These are phyloP conservation scores for Cephus runcator DNA, from an alignment of 2,888 invertebrate species.

Conservation along the genomic window DNA sequence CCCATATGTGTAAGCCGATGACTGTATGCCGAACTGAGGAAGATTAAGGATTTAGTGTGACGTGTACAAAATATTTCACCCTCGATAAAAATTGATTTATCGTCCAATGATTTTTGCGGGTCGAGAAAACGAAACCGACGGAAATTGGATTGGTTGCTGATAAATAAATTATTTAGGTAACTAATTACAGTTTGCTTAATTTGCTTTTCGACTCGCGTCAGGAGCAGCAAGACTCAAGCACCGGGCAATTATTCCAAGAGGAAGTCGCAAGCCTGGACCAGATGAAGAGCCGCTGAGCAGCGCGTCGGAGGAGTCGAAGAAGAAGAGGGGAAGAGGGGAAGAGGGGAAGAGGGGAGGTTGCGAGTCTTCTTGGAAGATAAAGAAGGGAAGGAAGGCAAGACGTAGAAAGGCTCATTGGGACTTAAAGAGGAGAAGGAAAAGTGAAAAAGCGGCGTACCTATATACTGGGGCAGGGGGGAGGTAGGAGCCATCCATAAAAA, in stretches of 20 bases:
- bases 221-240: not conserved
- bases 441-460: not conserved
- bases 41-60: not conserved
- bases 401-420: not conserved
- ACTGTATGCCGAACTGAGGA: not conserved
- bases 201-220: not conserved
- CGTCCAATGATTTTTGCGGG: not conserved
- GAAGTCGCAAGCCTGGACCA: not conserved
- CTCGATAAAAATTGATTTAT: not conserved
- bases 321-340: not conserved
- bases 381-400: not conserved
- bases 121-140: not conserved
- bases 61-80: not conserved
- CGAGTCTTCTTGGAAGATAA: not conserved
- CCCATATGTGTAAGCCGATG: not conserved
- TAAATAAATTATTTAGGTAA: too few relatives aligned
- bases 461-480: not conserved
- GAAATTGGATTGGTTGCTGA: not conserved
- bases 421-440: not conserved
- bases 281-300: not conserved
- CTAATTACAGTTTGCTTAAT: too few relatives aligned
- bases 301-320: not conserved
- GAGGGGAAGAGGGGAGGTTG: not conserved
- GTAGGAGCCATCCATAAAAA: not conserved
- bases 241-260: not conserved